Percentiles rank a stretch among this genome's conserved stretches.
Conservation (phyloP, 1,140 invertebrate species). For the Leptonema lineaticorne region DNA sequence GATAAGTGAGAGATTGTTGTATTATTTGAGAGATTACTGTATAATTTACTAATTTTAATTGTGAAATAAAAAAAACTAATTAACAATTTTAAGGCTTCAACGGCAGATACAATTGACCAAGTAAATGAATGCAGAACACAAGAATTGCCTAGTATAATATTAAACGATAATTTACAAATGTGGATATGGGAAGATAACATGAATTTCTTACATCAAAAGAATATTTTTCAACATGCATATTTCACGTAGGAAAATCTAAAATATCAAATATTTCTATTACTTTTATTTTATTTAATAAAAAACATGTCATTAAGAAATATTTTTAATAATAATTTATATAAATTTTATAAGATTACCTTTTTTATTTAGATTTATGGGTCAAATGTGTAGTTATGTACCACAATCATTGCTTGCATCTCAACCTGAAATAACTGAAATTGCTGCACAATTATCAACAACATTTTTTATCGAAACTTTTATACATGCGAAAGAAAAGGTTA, state of each 20-base stretch:
- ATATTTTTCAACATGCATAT: constrained; percentile 94
- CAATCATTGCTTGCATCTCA: constrained; percentile 78
- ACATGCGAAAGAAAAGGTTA: constrained; percentile 92
- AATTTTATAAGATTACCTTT: constrained; percentile 33
- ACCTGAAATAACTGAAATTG: constrained; percentile 79
- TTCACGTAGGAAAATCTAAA: constrained; percentile 90
- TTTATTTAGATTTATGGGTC: constrained; percentile 86
- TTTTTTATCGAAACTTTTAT: constrained; percentile 97
- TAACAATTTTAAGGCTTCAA: constrained; percentile 37
- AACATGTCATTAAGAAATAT: too few relatives aligned
- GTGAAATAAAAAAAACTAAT: too few relatives aligned
- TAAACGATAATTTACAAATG: constrained; percentile 79
- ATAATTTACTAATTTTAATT: too few relatives aligned
- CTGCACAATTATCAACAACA: constrained; percentile 85
- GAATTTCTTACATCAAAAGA: constrained; percentile 92
- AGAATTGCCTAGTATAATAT: constrained; percentile 40
- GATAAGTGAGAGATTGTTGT: too few relatives aligned
- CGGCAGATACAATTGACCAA: constrained; percentile 36
- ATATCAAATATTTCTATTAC: constrained; percentile 38
- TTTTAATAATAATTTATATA: constrained; percentile 12
- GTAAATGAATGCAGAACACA: constrained; percentile 32
- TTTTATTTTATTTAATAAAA: neutral
- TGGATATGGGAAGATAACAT: constrained; percentile 97
- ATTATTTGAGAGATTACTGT: too few relatives aligned
- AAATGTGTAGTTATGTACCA: constrained; percentile 90